A percentile compares a stretch with the other conserved stretches of the same genome.
Evolutionary conservation across 2,797 vertebrate genomes (phyloP).

Genomic region (Rhinella marina): DNA sequence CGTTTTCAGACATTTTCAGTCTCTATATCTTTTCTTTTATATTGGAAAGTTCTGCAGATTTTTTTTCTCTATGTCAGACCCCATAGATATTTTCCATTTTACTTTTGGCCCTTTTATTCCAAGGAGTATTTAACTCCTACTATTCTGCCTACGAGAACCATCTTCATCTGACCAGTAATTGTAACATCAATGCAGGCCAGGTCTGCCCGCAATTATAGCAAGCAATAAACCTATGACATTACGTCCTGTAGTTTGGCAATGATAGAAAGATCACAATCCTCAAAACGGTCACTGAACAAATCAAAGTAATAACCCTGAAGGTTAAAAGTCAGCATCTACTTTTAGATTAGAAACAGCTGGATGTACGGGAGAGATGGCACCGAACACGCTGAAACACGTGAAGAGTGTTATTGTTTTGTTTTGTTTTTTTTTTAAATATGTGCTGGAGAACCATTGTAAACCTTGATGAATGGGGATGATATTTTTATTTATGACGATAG

Average conservation of each 20-base stretch:
- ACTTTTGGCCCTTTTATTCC: too few species aligned
- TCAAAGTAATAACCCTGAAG: constrained; percentile 45
- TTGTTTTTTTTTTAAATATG: constrained; percentile 16
- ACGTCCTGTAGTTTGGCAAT: not conserved
- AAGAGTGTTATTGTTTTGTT: not conserved
- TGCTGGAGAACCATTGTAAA: not conserved
- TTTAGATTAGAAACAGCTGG: constrained; percentile 53
- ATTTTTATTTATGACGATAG: constrained; percentile 36
- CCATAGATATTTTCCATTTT: too few species aligned
- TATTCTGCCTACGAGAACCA: not conserved
- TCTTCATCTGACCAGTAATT: not conserved
- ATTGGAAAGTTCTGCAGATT: too few species aligned
- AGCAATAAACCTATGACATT: not conserved
- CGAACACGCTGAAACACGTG: not conserved
- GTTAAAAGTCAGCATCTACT: constrained; percentile 41
- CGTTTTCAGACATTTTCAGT: too few species aligned
- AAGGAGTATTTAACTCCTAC: not conserved
- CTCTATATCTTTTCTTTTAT: too few species aligned
- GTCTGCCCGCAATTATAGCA: constrained; percentile 6
- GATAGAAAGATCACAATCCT: accelerated
- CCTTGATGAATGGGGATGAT: not conserved
- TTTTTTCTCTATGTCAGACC: too few species aligned
- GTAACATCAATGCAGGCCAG: not conserved
- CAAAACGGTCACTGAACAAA: constrained; percentile 5
- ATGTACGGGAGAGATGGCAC: not conserved